Base-by-base conservation (phyloP, 2,797 vertebrate genomes). In the Ibycter americanus region DNA sequence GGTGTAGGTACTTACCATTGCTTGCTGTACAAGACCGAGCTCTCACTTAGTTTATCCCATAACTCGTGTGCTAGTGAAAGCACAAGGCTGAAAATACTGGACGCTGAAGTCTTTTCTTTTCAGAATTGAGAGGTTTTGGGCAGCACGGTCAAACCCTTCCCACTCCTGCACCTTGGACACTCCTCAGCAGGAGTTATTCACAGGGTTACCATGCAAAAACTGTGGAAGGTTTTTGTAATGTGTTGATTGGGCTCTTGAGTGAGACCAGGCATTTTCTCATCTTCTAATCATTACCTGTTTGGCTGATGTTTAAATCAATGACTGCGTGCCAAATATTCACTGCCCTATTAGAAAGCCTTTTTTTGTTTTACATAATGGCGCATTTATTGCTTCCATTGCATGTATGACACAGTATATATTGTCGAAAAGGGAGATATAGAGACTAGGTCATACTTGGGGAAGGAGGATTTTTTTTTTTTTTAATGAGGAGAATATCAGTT, bases 331-430 rank as follows among this genome's bases (percentile, higher is more conserved):
- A 88, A 91, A 87, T 29, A 44, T 58, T 95, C 65, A 27, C 46
- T 91, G 62, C 32, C 51, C 36, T 74, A 32, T 91, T 92, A 91
- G 79, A 70, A 90, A 90, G 55, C 55, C 1, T 2, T 70, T 62
- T 67, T 55, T 76, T 77, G 36, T 78, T 96, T 91, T 84, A 88
- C 36, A 72, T 88, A 76, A 93, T 82, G 70, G 44, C 55, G 91
- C 83, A 88, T 93, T 95, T 97, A 92, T 94, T 93, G 84, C 62
- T 93, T 94, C 68, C 72, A 6, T 84, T 91, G 49, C 91, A 82
- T 65, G 73, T 76, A 36, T 0, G 0, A 36, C 68, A 56, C 51
- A 82, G 52, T 86, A 70, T 63, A 56, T 91, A 94, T 95, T 88
- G 66, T 94, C 70, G 74, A 81, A 89, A 95, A 87, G 79, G 91